Percentiles rank a stretch among this genome's conserved stretches.
Conservation (phyloP, 2,888 invertebrate genomes). For the Pseudococcus longispinus region DNA sequence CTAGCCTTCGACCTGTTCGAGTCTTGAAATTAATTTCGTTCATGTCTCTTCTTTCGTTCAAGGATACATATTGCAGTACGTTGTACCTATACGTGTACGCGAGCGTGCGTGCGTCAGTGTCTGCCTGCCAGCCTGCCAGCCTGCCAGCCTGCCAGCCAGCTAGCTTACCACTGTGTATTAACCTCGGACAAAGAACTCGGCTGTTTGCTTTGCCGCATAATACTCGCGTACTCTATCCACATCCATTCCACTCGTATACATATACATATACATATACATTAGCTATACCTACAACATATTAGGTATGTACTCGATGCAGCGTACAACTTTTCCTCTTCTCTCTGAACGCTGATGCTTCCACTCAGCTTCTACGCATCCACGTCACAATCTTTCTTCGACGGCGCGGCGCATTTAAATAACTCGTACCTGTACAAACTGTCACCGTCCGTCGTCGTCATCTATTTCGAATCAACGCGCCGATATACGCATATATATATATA, state of each 20-base stretch:
- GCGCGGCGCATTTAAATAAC: no score
- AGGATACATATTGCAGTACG: constrained; percentile 30
- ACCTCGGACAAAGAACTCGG: constrained; percentile 52
- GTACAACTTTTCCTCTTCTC: neutral
- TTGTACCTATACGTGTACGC: neutral
- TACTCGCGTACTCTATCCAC: neutral
- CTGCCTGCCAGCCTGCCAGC: neutral
- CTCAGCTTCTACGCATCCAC: no score
- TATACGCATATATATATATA: no score
- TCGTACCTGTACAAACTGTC: no score
- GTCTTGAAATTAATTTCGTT: constrained; percentile 47
- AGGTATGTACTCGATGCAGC: no score
- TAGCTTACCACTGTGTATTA: neutral
- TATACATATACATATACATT: neutral
- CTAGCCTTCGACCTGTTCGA: constrained; percentile 49
- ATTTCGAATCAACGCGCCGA: no score
- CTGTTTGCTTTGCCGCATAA: neutral
- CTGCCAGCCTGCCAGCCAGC: neutral
- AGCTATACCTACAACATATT: neutral
- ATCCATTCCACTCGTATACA: neutral
- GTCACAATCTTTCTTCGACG: no score
- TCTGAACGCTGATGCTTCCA: neutral
- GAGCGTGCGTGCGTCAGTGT: neutral
- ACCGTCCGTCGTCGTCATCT: no score
- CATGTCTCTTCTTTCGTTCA: constrained; percentile 52